Base-by-base conservation (phyloP, 2,113 vertebrate species). In the Psammodynastes pulverulentus region DNA sequence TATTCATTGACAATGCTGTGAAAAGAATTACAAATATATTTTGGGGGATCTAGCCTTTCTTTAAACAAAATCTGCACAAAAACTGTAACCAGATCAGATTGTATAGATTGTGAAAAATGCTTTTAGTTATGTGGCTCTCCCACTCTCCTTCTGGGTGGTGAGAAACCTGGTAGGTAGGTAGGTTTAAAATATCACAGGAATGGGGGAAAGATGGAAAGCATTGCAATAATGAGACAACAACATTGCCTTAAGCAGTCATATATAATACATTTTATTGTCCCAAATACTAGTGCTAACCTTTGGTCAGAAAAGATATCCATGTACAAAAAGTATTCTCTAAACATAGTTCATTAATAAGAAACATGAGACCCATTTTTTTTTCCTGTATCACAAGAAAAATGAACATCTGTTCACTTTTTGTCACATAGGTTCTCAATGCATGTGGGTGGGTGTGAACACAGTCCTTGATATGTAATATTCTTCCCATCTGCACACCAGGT, bases 321-420 rank as follows among this genome's bases (percentile, higher is more conserved):
- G 95, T 96, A 94, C 67, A 94, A 94, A 94, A 94, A 96, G 93
- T 91, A 90, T 95, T 93, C 95, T 97, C 95, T 94, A 97, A 96
- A 97, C 96, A 97, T 96, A 95, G 97, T 95, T 97, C 95, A 95
- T 95, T 95, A 97, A 97, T 97, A 95, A 95, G 95, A 94, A 97
- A 90, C 93, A 97, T 13, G 91, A 97, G 93, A 92, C 93, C 97
- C 92, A 94, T 67, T 95, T 96, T 97, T 79, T 96, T 94, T 95
- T 93, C 94, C 93, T 94, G 92, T 93, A 95, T 95, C 96, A 97
- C 94, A 97, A 97, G 95, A 96, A 97, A 97, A 98, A 96, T 97
- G 96, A 98, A 97, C 96, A 97, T 97, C 97, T 98, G 97, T 96
- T 97, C 96, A 96, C 93, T 97, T 97, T 96, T 96, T 97, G 95